Evolutionary conservation across 2,888 invertebrate species (phyloP).

Genomic region (Ptycholaimellus sp.): DNA sequence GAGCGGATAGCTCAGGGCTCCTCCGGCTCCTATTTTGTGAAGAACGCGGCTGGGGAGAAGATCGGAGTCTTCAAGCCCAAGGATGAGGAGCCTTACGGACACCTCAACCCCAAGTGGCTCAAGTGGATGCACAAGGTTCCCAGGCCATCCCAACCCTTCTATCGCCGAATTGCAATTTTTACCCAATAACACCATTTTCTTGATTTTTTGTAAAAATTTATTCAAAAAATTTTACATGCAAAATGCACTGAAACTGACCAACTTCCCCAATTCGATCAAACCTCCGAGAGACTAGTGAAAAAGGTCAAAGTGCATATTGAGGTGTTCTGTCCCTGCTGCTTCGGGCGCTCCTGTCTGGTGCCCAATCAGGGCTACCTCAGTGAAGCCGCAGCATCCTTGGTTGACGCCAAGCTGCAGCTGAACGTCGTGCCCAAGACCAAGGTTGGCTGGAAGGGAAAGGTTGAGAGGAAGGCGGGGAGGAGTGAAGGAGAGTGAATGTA

Average conservation of each 20-base stretch:
- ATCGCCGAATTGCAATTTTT: too few species aligned
- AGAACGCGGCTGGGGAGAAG: slow-evolving; percentile 47
- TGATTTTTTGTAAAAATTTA: too few species aligned
- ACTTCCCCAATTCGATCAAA: too few species aligned
- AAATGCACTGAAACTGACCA: too few species aligned
- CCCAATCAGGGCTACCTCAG: slow-evolving; percentile 92
- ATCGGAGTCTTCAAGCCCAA: slow-evolving; percentile 95
- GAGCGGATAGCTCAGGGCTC: slow-evolving; percentile 96
- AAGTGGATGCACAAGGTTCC: slow-evolving; percentile 67
- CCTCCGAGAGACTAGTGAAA: too few species aligned
- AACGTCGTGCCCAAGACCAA: slow-evolving; percentile 90
- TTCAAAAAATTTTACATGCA: too few species aligned
- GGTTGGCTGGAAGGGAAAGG: slow-evolving; percentile 32
- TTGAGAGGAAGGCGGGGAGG: too few species aligned
- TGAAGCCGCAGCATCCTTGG: slow-evolving; percentile 92
- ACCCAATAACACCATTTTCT: slow-evolving; percentile 27
- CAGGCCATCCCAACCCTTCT: slow-evolving; percentile 43
- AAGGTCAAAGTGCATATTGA: too few species aligned
- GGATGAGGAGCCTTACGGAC: slow-evolving; percentile 95
- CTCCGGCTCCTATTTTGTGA: slow-evolving; percentile 94
- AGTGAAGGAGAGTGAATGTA: too few species aligned
- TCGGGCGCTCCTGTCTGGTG: slow-evolving; percentile 85
- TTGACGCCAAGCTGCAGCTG: slow-evolving; percentile 75
- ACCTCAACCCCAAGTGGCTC: slow-evolving; percentile 94
- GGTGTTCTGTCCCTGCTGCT: slow-evolving; percentile 54